These are phyloP conservation scores for Drosophila mimica DNA, from an alignment of 2,888 invertebrate species.

Conservation along the genomic window DNA sequence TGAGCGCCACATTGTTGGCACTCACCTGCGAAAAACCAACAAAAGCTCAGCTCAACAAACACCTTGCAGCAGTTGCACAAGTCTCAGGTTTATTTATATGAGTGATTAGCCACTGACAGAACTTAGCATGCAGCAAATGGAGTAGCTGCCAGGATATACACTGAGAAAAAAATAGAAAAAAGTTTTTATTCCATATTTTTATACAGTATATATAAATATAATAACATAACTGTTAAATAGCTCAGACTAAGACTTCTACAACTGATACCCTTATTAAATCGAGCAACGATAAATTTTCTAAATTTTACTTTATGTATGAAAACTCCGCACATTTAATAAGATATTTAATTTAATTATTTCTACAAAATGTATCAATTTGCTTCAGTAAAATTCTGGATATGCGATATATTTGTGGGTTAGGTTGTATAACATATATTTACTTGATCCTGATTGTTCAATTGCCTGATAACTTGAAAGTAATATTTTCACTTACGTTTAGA, in stretches of 20 bases:
- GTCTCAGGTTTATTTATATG: constrained; percentile 70
- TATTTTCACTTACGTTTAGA: neutral
- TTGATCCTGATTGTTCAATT: neutral
- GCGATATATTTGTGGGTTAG: neutral
- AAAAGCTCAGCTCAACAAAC: constrained; percentile 13
- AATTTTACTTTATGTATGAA: too few species aligned
- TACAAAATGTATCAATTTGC: too few species aligned
- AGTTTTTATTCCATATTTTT: too few species aligned
- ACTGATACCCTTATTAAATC: too few species aligned
- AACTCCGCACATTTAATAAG: too few species aligned
- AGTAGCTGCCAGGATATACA: neutral
- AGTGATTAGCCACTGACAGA: constrained; percentile 73
- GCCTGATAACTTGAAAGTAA: neutral
- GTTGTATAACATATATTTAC: neutral
- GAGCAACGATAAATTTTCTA: too few species aligned
- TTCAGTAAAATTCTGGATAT: too few species aligned
- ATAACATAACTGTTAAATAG: neutral
- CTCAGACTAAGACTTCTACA: too few species aligned
- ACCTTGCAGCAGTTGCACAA: constrained; percentile 20
- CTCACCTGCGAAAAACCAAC: constrained; percentile 41
- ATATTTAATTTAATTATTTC: too few species aligned
- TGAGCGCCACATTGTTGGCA: constrained; percentile 58
- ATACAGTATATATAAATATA: too few species aligned
- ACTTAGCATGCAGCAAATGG: constrained; percentile 3
- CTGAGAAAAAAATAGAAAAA: neutral